These are phyloP conservation scores for Malacoctenus gilli DNA, from an alignment of 2,797 vertebrate species.

Conservation along the genomic window DNA sequence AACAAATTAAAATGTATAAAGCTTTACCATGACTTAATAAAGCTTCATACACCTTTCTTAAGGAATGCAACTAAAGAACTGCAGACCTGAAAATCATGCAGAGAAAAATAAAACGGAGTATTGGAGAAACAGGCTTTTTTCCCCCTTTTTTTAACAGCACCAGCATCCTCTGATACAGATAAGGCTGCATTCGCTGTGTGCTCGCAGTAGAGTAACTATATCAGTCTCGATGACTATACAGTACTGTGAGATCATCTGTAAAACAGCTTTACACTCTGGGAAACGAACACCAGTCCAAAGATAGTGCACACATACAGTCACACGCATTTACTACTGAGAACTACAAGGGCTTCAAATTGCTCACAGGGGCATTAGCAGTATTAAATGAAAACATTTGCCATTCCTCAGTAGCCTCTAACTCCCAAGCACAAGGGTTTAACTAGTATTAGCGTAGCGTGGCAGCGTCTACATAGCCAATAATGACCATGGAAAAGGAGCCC, in stretches of 20 bases:
- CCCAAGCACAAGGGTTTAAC: conserved; percentile 69
- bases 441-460: conserved; percentile 67
- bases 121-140: conserved; percentile 22
- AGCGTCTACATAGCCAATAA: conserved; percentile 65
- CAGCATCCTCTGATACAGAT: conserved; percentile 7
- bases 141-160: conserved; percentile 24
- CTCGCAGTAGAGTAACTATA: conserved; percentile 30
- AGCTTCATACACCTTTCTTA: conserved; percentile 55
- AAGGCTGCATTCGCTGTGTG: conserved; percentile 17
- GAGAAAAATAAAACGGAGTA: conserved; percentile 43
- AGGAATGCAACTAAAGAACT: conserved; percentile 43
- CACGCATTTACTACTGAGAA: conserved; percentile 38
- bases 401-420: conserved; percentile 63
- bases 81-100: conserved; percentile 33
- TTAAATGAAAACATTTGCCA: conserved; percentile 78
- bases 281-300: conserved; percentile 43
- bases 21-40: conserved; percentile 73
- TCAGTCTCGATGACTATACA: conserved; percentile 51
- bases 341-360: conserved; percentile 73
- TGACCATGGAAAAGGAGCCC: conserved; percentile 61
- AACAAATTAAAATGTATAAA: conserved; percentile 77
- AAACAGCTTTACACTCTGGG: conserved; percentile 56
- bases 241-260: conserved; percentile 52
- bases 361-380: conserved; percentile 69
- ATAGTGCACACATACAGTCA: conserved; percentile 32